Evolutionary conservation across 1,140 invertebrate genomes (phyloP).

Genomic region (Triops longicaudatus): DNA sequence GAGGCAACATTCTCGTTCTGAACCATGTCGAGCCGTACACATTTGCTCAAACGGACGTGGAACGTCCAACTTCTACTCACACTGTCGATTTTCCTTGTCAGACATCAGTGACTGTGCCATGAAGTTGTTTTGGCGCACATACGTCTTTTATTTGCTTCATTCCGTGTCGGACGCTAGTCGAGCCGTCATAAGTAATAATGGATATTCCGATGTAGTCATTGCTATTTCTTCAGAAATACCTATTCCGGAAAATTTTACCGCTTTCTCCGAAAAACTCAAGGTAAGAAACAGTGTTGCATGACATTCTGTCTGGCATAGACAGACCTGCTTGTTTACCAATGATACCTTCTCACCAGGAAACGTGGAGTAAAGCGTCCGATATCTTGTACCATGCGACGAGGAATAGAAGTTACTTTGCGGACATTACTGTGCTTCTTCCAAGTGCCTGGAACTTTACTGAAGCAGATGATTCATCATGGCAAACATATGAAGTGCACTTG

Average conservation of each 20-base stretch:
- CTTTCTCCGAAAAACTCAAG: neutral
- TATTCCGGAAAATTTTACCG: neutral
- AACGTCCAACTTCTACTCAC: too few species aligned
- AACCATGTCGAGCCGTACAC: too few species aligned
- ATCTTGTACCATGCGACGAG: neutral
- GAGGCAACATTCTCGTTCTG: too few species aligned
- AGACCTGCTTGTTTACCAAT: neutral
- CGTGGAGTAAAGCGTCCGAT: neutral
- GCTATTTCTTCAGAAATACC: slow-evolving; percentile 25
- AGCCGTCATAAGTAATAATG: slow-evolving; percentile 18
- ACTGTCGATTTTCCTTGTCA: too few species aligned
- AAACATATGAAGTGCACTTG: slow-evolving; percentile 7
- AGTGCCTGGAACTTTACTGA: neutral
- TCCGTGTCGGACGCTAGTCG: neutral
- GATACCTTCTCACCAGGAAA: neutral
- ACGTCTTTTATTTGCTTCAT: too few species aligned
- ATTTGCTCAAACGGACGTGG: too few species aligned
- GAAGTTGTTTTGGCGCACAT: too few species aligned
- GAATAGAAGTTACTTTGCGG: slow-evolving; percentile 1
- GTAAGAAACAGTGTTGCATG: neutral
- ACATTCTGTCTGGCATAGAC: neutral
- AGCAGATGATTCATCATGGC: slow-evolving; percentile 16
- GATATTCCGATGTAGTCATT: slow-evolving; percentile 24
- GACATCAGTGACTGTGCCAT: too few species aligned
- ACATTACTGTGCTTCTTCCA: slow-evolving; percentile 5